These are phyloP conservation scores for Apostichopus parvimensis DNA, from an alignment of 35 echinoderm and acorn worm species.

Conservation along the genomic window DNA sequence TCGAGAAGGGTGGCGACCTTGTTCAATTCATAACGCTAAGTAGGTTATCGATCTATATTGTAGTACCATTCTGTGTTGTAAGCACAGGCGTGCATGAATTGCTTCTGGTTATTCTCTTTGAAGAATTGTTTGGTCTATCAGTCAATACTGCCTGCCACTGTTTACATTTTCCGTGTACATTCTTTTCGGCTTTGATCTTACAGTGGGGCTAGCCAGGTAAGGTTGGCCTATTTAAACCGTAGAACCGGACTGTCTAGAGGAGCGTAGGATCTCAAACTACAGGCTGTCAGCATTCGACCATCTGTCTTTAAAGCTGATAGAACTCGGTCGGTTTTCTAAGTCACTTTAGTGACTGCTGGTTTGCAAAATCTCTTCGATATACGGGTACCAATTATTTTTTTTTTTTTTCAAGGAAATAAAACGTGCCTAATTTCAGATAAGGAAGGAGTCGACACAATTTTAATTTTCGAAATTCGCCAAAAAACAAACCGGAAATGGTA, in stretches of 20 bases:
- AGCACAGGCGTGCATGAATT: slow-evolving; percentile 4
- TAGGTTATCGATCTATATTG: slow-evolving; percentile 6
- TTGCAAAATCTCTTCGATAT: neutral
- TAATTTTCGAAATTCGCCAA: too few species aligned
- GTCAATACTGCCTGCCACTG: slow-evolving; percentile 17
- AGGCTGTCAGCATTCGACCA: too few species aligned
- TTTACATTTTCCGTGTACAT: slow-evolving; percentile 12
- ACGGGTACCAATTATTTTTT: neutral
- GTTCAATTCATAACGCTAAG: neutral
- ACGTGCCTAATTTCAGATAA: too few species aligned
- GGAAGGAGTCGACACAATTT: too few species aligned
- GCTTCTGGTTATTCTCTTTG: slow-evolving; percentile 22
- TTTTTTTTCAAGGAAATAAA: too few species aligned
- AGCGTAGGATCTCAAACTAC: neutral
- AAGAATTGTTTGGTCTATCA: slow-evolving; percentile 35
- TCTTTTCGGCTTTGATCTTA: neutral
- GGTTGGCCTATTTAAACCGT: neutral
- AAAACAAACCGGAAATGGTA: too few species aligned
- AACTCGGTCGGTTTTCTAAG: neutral
- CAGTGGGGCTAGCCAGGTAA: neutral
- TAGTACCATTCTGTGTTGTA: neutral
- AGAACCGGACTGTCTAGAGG: neutral
- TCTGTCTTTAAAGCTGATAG: neutral
- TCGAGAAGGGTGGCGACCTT: slow-evolving; percentile 17
- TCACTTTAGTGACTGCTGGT: neutral